Evolutionary conservation across 1,140 invertebrate genomes (phyloP).

Genomic region (Saccostrea glomerata): DNA sequence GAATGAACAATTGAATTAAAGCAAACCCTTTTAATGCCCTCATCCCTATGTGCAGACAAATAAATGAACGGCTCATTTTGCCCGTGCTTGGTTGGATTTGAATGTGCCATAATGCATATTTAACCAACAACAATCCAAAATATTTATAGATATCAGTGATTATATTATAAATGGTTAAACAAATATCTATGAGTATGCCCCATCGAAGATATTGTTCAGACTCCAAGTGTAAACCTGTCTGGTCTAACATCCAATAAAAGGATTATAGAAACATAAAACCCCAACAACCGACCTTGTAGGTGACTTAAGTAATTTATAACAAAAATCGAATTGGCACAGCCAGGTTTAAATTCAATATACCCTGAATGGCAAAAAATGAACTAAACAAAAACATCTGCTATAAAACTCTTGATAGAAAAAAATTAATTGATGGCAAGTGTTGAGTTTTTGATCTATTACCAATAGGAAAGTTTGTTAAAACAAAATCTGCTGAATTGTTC

Average conservation of each 20-base stretch:
- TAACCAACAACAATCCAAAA: conserved; percentile 35
- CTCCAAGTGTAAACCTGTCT: conserved; percentile 40
- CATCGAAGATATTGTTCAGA: conserved; percentile 42
- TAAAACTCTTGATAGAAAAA: background rate
- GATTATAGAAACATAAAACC: conserved; percentile 36
- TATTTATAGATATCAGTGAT: conserved; percentile 26
- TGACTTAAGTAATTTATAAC: background rate
- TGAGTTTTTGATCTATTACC: background rate
- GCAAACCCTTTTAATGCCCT: conserved; percentile 32
- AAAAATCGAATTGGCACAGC: background rate
- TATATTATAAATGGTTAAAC: conserved; percentile 40
- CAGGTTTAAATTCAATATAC: conserved; percentile 19
- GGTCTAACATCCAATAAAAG: conserved; percentile 28
- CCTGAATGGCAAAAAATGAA: conserved; percentile 19
- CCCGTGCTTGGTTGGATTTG: conserved; percentile 5
- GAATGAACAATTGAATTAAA: conserved; percentile 37
- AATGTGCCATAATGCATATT: conserved; percentile 33
- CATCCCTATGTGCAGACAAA: conserved; percentile 12
- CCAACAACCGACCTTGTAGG: background rate
- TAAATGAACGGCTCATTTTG: conserved; percentile 10
- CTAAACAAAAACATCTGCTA: conserved; percentile 1
- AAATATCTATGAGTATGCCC: conserved; percentile 37
- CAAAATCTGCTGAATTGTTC: background rate
- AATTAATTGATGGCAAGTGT: background rate
- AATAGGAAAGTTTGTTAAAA: background rate